Base-by-base conservation (phyloP, 2,888 invertebrate species). In the Sepioteuthis lessoniana region DNA sequence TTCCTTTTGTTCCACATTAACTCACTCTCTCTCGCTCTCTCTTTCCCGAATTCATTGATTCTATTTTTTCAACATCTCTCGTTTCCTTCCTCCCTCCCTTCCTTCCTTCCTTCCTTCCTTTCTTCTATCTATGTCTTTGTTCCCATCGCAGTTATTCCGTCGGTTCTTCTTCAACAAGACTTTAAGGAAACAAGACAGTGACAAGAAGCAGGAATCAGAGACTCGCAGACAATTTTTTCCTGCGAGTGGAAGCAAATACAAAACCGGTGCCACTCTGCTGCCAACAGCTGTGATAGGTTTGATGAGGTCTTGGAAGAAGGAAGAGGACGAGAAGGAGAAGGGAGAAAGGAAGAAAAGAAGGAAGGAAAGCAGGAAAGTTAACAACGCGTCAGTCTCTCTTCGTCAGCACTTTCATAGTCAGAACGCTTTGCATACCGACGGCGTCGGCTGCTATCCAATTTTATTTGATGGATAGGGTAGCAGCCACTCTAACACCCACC, bases 181-280 rank as follows among this genome's bases (percentile, higher is more conserved):
- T n/a, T 76, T 13, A 35, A n/a, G 76, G 76, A n/a, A 76, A 25
- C 16, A 76, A 76, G 8, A 13, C 31, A 16, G n/a, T 76, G 76
- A 35, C 76, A 35, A 76, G n/a, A 76, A 76, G 3, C 76, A 76
- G 76, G 76, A 76, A n/a, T 76, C 76, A 76, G 16, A 76, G 76
- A n/a, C 76, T 76, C n/a, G 76, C 76, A 76, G 76, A 76, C 76
- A 76, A 76, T 76, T 1, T 76, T n/a, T 35, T n/a, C 25, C 25
- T 19, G 76, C 76, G n/a, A n/a, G n/a, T 76, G n/a, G 76, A 76
- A 76, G 76, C n/a, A 13, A n/a, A n/a, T n/a, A n/a, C 76, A 76
- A n/a, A n/a, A n/a, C 76, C n/a, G 76, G 76, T 76, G n/a, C 76
- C 76, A 76, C 76, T 76, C n/a, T 16, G n/a, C 76, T 76, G 76